phyloP scores from a whole-genome alignment of 2,797 vertebrate species.

The Loriculus beryllinus region DNA sequence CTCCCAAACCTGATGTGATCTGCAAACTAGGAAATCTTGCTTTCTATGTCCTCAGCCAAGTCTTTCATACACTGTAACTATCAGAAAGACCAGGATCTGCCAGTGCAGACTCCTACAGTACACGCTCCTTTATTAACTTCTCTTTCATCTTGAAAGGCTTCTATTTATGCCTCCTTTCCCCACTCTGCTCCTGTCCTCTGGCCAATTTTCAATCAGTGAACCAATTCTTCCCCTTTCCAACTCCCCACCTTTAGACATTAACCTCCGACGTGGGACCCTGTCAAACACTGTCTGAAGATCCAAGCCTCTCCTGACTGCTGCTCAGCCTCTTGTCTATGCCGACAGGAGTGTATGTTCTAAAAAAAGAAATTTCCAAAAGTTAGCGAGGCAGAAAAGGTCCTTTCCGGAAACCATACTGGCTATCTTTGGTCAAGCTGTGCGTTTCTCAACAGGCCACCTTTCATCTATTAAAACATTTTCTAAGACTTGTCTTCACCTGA shows the following conservation, averaged over 20 bases:
- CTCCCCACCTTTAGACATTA: slow-evolving; percentile 67
- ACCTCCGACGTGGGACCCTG: slow-evolving; percentile 57
- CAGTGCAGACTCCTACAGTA: slow-evolving; percentile 64
- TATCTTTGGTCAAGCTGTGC: slow-evolving; percentile 72
- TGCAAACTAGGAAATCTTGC: slow-evolving; percentile 60
- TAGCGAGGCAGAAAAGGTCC: slow-evolving; percentile 71
- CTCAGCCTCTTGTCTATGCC: slow-evolving; percentile 63
- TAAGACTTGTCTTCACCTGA: slow-evolving; percentile 72
- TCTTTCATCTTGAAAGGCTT: slow-evolving; percentile 70
- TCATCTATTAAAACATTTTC: slow-evolving; percentile 72
- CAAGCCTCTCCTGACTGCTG: slow-evolving; percentile 65
- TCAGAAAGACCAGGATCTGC: slow-evolving; percentile 64
- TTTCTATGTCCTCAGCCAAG: slow-evolving; percentile 61
- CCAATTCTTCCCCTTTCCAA: slow-evolving; percentile 67
- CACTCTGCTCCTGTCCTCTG: slow-evolving; percentile 64
- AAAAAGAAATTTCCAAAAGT: slow-evolving; percentile 71
- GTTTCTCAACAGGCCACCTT: slow-evolving; percentile 72
- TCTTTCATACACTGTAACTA: slow-evolving; percentile 65
- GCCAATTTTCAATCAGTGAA: slow-evolving; percentile 67
- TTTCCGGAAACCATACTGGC: slow-evolving; percentile 71
- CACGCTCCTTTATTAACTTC: slow-evolving; percentile 65
- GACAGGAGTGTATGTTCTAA: slow-evolving; percentile 63
- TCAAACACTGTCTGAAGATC: slow-evolving; percentile 65
- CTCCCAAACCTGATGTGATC: slow-evolving; percentile 40
- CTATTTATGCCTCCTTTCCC: slow-evolving; percentile 64